Conservation (phyloP, 2,888 invertebrate species). For the Andrena hattorfiana region DNA sequence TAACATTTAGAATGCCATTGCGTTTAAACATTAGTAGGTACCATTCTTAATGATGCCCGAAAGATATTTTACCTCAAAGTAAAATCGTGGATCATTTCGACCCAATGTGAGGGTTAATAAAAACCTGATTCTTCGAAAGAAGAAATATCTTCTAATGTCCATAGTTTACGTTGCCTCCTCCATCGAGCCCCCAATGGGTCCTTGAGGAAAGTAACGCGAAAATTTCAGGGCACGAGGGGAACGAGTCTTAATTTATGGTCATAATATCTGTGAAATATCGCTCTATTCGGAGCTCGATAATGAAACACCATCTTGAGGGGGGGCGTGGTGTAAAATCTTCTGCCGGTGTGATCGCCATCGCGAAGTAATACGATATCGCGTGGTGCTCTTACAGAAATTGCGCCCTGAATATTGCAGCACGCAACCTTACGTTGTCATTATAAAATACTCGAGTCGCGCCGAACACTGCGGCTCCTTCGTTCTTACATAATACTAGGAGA, state of each 20-base stretch:
- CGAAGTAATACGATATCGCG: constrained; percentile 52
- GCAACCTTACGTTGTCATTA: constrained; percentile 45
- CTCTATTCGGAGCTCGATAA: constrained; percentile 48
- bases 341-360: constrained; percentile 40
- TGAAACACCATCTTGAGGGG: constrained; percentile 46
- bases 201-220: constrained; percentile 25
- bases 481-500: not conserved
- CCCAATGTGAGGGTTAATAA: too few relatives aligned
- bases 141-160: constrained; percentile 12
- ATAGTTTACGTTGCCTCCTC: not conserved
- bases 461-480: not conserved
- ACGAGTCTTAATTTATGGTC: constrained; percentile 43
- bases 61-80: too few relatives aligned
- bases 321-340: constrained; percentile 25
- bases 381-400: constrained; percentile 51
- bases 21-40: too few relatives aligned
- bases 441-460: constrained; percentile 21
- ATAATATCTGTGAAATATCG: constrained; percentile 57
- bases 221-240: constrained; percentile 11
- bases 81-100: too few relatives aligned
- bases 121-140: not conserved
- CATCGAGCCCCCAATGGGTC: not conserved
- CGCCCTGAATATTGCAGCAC: constrained; percentile 51
- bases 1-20: too few relatives aligned
- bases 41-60: too few relatives aligned